A percentile compares a stretch with the other conserved stretches of the same genome.
phyloP scores from a whole-genome alignment of 2,113 vertebrate species.

The Indicator maculatus region DNA sequence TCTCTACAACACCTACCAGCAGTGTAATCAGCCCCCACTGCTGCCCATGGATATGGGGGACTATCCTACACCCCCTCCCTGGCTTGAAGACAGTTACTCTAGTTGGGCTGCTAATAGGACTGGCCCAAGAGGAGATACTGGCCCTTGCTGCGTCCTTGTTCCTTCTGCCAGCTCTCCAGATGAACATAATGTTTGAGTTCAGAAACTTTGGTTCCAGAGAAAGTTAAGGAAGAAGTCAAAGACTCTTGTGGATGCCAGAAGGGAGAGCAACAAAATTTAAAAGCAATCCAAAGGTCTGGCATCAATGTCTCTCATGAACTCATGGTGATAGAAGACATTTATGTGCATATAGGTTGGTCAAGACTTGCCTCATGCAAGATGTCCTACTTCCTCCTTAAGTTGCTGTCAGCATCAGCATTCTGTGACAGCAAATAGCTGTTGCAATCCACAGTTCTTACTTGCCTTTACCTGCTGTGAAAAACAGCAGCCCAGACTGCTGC shows the following conservation, averaged over 20 bases:
- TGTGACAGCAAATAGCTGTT: background rate
- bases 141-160: background rate
- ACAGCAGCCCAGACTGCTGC: fast-evolving
- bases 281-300: background rate
- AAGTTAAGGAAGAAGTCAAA: background rate
- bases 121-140: background rate
- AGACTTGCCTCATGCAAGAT: background rate
- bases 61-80: background rate
- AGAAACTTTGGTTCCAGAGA: background rate
- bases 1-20: background rate
- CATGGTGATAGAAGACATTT: background rate
- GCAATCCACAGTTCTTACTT: background rate
- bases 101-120: background rate
- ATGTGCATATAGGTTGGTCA: background rate
- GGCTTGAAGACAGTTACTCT: background rate
- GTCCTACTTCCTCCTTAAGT: background rate
- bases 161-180: background rate
- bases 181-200: background rate
- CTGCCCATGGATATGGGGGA: background rate
- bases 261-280: background rate
- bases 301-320: background rate
- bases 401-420: background rate
- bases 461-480: background rate
- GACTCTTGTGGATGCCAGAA: background rate
- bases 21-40: background rate